Evolutionary conservation across 2,113 vertebrate genomes (phyloP), one percentile per base, ranked within the genome.

Genomic region (Heliornis fulica): DNA sequence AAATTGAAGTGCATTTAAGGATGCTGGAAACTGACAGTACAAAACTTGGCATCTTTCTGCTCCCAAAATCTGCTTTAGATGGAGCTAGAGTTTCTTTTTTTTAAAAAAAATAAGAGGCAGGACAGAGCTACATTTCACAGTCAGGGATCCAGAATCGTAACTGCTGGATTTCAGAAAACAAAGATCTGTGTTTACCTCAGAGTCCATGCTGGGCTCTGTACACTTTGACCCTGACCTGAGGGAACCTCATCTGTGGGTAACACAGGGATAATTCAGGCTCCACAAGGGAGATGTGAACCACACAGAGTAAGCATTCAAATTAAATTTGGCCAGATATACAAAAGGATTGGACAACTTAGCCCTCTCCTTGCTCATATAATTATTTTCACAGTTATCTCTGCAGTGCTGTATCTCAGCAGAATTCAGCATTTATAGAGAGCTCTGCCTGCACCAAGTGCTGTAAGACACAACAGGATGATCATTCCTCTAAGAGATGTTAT

Each of bases 241-340:
- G 53, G 61, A 94, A 93, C 94, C 95, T 97, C 92, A 81, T 77
- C 41, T 69, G 36, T 70, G 85, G 93, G 87, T 95, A 94, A 93
- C 64, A 74, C 32, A 18, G 81, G 87, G 91, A 74, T 56, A 86
- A 79, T 53, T 86, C 85, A 79, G 86, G 41, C 72, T 76, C 68
- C 78, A 7, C 79, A n/a, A 64, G 70, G 93, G 78, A 63, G 50
- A 76, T 79, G 40, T 60, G 29, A 92, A 83, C 54, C 68, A 66
- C 28, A 56, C 48, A 11, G 93, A 63, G 71, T 84, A 61, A 80
- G 77, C 45, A 95, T 40, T 96, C 82, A 83, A 91, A 74, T 17
- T 18, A 31, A 89, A 78, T 77, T 83, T 82, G 87, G 93, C 91
- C 63, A 91, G 64, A 91, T 63, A 82, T 60, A 59, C 74, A 94